A percentile compares a stretch with the other conserved stretches of the same genome.
phyloP scores from a whole-genome alignment of 2,113 vertebrate genomes.

The Vulpes lagopus region DNA sequence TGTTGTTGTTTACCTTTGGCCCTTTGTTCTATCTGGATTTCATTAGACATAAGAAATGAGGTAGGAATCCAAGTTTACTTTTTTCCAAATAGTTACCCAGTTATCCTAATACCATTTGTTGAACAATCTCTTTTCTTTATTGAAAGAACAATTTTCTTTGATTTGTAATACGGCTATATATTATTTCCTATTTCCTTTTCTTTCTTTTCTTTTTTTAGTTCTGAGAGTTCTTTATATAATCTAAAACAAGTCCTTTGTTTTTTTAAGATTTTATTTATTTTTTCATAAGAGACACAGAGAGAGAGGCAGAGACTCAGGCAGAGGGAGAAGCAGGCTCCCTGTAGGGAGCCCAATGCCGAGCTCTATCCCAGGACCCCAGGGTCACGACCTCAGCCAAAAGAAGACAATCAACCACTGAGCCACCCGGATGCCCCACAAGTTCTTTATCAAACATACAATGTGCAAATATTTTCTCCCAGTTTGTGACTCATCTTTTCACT shows the following conservation, averaged over 20 bases:
- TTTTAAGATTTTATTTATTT: too few relatives aligned
- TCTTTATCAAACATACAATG: background rate
- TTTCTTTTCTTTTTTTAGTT: background rate
- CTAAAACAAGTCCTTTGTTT: background rate
- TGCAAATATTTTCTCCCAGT: background rate
- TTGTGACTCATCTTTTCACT: background rate
- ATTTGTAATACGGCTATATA: background rate
- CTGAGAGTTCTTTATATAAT: slow-evolving; percentile 1
- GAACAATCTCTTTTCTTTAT: background rate
- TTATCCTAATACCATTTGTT: background rate
- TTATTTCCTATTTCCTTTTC: background rate
- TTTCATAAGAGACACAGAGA: too few relatives aligned
- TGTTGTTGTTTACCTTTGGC: background rate
- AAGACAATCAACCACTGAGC: too few relatives aligned
- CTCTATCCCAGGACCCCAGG: too few relatives aligned
- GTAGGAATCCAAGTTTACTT: background rate
- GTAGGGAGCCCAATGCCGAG: too few relatives aligned
- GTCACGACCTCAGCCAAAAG: too few relatives aligned
- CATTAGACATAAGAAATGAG: slow-evolving; percentile 25
- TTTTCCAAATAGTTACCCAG: background rate
- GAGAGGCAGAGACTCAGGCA: too few relatives aligned
- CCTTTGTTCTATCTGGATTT: background rate
- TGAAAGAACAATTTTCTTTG: background rate
- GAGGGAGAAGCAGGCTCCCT: too few relatives aligned
- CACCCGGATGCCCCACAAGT: background rate